Evolutionary conservation across 2,888 invertebrate genomes (phyloP), one percentile per base, ranked within the genome.

Genomic region (Drosophila silvestris): DNA sequence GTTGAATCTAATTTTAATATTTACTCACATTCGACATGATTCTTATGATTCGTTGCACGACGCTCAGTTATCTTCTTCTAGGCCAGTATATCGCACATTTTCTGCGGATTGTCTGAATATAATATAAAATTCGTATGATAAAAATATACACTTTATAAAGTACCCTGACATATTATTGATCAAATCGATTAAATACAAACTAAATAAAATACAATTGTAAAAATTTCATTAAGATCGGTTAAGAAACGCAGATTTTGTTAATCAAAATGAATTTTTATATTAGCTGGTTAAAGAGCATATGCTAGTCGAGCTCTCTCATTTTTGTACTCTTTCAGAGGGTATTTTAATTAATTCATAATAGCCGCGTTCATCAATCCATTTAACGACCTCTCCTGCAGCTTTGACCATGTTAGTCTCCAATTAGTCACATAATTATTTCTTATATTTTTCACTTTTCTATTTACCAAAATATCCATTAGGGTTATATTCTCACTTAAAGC

Each of bases 1-100:
- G 16, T 30, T n/a, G 28, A 5, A 47, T 28, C 22, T 9, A 9
- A 14, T 39, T 41, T 16, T n/a, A n/a, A 12, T 14, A 7, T 33
- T 22, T 51, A 88, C 89, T 91, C 81, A 92, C 92, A 83, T 91
- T 91, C 63, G 92, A 92, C 92, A 92, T 92, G 77, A 71, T 91
- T 71, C 52, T 35, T 44, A 37, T 32, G 26, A 51, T 51, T 32
- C 50, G 39, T 59, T 14, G 14, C 35, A 54, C 5, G 22, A 22
- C 22, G 10, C 30, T 44, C 30, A 58, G 30, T 32, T 76, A 54
- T 64, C 52, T 51, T 77, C 75, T 89, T 74, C 73, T 89, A 89
- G 77, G 77, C 83, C 87, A 84, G 81, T 73, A 66, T 65, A 68
- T 64, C 63, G 82, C 77, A 76, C 91, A 90, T 90, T 81, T 70